A percentile compares a stretch with the other conserved stretches of the same genome.
Conservation (phyloP, 2,797 vertebrate genomes). For the Onychomys torridus region DNA sequence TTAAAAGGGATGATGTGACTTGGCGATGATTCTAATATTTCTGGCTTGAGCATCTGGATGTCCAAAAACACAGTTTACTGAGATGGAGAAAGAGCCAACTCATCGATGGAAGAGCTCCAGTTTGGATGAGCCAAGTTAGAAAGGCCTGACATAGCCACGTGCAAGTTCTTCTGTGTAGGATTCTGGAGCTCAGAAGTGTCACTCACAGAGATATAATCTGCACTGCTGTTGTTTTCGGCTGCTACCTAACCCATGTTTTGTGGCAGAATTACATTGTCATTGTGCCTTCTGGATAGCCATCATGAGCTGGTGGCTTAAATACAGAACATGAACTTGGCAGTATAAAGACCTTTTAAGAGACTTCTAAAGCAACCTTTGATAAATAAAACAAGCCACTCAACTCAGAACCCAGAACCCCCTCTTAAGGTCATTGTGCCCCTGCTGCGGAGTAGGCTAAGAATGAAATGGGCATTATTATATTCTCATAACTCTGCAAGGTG, state of each 20-base stretch:
- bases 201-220: slow-evolving; percentile 4
- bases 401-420: background rate
- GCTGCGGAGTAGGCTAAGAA: background rate
- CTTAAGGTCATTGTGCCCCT: background rate
- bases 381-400: slow-evolving; percentile 34
- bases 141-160: background rate
- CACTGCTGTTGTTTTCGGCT: background rate
- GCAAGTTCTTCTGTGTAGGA: background rate
- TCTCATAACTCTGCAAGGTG: background rate
- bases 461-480: background rate
- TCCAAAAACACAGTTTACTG: background rate
- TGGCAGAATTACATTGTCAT: background rate
- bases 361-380: background rate
- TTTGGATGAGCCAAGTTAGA: background rate
- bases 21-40: background rate
- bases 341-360: background rate
- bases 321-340: background rate
- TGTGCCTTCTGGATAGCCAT: background rate
- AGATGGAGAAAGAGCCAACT: background rate
- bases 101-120: background rate
- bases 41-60: background rate
- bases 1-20: background rate
- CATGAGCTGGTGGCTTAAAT: background rate
- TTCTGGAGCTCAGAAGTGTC: background rate
- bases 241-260: slow-evolving; percentile 10